Conservation (phyloP, 1,140 invertebrate species). For the Lasioglossum albipes region DNA sequence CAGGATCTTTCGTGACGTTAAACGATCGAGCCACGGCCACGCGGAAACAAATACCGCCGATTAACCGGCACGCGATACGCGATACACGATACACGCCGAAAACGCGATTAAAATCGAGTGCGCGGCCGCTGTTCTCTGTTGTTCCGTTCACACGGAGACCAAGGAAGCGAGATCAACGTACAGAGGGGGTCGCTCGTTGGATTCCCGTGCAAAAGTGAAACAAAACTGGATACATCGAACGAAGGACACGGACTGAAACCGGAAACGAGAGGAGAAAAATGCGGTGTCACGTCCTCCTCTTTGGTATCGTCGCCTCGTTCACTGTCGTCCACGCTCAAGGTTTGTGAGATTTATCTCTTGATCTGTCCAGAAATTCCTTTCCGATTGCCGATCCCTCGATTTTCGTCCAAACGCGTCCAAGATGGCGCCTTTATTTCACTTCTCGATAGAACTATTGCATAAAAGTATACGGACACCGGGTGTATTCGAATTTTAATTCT, state of each 20-base stretch:
- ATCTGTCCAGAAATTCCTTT: constrained; percentile 14
- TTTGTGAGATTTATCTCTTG: constrained; percentile 63
- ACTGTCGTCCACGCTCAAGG: constrained; percentile 75
- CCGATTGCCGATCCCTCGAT: too few species aligned
- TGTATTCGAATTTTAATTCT: too few species aligned
- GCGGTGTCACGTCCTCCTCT: constrained; percentile 72
- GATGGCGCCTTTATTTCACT: too few species aligned
- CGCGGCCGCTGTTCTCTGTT: neutral
- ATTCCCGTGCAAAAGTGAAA: constrained; percentile 19
- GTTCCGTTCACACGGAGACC: too few species aligned
- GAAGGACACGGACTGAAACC: constrained; percentile 46
- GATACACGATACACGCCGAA: constrained; percentile 10
- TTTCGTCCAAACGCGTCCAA: too few species aligned
- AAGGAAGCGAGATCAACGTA: too few species aligned
- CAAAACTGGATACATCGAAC: constrained; percentile 62
- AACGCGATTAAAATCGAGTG: constrained; percentile 31
- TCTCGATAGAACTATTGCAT: too few species aligned
- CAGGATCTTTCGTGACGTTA: constrained; percentile 52
- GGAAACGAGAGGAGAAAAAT: constrained; percentile 70
- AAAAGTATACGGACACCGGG: too few species aligned
- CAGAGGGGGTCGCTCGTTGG: too few species aligned
- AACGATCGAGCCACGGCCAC: constrained; percentile 49
- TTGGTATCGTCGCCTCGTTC: constrained; percentile 70
- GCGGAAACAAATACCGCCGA: constrained; percentile 45
- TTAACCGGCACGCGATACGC: constrained; percentile 48